These are phyloP conservation scores for Isurus oxyrinchus DNA, from an alignment of 2,113 vertebrate genomes.

Conservation along the genomic window DNA sequence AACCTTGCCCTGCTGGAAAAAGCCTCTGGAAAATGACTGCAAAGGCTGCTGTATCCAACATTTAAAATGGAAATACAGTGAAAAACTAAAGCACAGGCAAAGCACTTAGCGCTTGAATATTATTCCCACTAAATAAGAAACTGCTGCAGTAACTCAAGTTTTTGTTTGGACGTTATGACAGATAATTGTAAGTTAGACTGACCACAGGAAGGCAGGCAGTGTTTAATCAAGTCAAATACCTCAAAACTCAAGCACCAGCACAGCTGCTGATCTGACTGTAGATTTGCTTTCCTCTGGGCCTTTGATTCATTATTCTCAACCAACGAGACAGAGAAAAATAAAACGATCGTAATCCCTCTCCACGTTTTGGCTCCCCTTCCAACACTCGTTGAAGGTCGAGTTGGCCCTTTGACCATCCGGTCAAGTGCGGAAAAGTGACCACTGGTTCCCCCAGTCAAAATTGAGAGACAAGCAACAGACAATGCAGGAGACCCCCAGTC, in stretches of 20 bases:
- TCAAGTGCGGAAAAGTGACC: neutral
- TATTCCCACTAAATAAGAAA: neutral
- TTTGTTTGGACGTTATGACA: neutral
- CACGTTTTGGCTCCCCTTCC: neutral
- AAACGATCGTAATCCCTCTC: neutral
- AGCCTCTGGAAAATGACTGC: neutral
- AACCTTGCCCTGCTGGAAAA: neutral
- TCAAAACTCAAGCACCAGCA: neutral
- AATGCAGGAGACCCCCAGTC: neutral
- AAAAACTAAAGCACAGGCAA: neutral
- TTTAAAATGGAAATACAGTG: neutral
- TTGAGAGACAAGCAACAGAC: neutral
- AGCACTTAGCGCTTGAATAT: neutral
- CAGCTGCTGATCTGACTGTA: neutral
- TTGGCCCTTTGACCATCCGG: neutral
- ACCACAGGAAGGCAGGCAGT: constrained; percentile 17
- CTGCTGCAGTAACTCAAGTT: neutral
- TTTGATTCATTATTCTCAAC: neutral
- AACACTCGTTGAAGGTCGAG: neutral
- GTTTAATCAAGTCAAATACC: neutral
- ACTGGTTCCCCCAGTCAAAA: neutral
- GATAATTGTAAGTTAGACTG: neutral
- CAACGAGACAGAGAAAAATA: neutral
- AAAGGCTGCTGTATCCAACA: neutral
- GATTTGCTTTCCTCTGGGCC: neutral